Percentiles rank a stretch among this genome's conserved stretches.
These are phyloP conservation scores for Burhinus oedicnemus DNA, from an alignment of 2,113 vertebrate species.

Conservation along the genomic window DNA sequence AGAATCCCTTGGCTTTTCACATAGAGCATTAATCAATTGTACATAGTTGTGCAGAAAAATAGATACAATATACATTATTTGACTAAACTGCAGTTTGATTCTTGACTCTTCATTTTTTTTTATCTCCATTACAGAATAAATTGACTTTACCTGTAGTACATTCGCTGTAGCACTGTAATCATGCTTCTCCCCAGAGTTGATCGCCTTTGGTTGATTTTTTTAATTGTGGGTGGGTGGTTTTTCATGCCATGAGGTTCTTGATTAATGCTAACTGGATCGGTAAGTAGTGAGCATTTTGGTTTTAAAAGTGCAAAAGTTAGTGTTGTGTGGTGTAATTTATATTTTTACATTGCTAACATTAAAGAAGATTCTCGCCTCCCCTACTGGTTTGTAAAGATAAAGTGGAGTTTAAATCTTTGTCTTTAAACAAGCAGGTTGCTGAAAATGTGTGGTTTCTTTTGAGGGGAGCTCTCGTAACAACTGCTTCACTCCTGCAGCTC, in stretches of 20 bases:
- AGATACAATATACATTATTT: not conserved
- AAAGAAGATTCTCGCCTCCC: not conserved
- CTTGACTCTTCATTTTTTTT: slow-evolving; percentile 20
- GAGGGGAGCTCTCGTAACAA: not conserved
- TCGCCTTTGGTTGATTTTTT: not conserved
- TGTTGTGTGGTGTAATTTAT: not conserved
- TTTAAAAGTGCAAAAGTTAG: not conserved
- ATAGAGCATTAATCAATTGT: not conserved
- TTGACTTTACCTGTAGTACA: not conserved
- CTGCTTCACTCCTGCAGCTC: not conserved
- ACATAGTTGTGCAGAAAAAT: not conserved
- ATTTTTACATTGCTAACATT: not conserved
- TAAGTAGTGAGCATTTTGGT: slow-evolving; percentile 12
- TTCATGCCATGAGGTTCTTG: not conserved
- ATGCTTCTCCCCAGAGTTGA: not conserved
- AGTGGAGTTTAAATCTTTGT: not conserved
- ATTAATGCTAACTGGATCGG: not conserved
- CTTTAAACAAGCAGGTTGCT: not conserved
- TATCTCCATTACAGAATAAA: not conserved
- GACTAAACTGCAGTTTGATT: not conserved
- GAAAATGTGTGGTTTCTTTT: not conserved
- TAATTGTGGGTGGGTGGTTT: slow-evolving; percentile 1
- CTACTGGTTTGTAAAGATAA: not conserved
- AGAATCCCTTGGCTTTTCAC: not conserved
- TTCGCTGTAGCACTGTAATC: not conserved